phyloP scores from a whole-genome alignment of 2,113 vertebrate genomes.

The Neofelis nebulosa region DNA sequence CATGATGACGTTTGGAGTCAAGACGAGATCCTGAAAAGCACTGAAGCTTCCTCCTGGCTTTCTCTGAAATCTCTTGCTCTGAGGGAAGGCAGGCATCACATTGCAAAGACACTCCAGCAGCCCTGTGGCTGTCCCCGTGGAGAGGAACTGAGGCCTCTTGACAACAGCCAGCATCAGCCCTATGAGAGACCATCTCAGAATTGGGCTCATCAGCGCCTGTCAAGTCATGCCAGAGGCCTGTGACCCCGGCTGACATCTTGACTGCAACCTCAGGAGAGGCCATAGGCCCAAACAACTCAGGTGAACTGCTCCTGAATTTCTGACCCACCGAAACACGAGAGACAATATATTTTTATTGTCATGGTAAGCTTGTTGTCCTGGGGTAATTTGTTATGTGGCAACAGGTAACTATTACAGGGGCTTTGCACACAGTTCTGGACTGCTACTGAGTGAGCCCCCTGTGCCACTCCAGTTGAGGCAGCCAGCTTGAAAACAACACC shows the following conservation, averaged over 20 bases:
- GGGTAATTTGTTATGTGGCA: not conserved
- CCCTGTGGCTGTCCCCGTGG: not conserved
- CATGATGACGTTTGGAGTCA: too few species aligned
- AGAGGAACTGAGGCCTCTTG: not conserved
- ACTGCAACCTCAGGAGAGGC: not conserved
- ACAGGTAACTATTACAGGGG: not conserved
- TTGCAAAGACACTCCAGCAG: not conserved
- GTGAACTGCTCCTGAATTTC: not conserved
- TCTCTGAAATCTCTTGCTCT: not conserved
- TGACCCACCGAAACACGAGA: not conserved
- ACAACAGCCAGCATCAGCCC: not conserved
- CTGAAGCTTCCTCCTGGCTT: not conserved
- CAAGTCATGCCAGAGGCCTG: not conserved
- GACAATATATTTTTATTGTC: not conserved
- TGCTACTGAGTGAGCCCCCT: not conserved
- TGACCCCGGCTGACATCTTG: not conserved
- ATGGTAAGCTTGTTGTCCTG: not conserved
- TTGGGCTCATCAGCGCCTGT: not conserved
- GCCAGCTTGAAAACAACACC: not conserved
- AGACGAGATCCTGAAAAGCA: not conserved
- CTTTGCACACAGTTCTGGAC: not conserved
- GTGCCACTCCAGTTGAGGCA: not conserved
- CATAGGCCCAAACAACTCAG: not conserved
- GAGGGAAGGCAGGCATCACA: not conserved
- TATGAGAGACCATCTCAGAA: not conserved